Evolutionary conservation across 2,113 vertebrate genomes (phyloP).

Genomic region (Odontophorus gujanensis): DNA sequence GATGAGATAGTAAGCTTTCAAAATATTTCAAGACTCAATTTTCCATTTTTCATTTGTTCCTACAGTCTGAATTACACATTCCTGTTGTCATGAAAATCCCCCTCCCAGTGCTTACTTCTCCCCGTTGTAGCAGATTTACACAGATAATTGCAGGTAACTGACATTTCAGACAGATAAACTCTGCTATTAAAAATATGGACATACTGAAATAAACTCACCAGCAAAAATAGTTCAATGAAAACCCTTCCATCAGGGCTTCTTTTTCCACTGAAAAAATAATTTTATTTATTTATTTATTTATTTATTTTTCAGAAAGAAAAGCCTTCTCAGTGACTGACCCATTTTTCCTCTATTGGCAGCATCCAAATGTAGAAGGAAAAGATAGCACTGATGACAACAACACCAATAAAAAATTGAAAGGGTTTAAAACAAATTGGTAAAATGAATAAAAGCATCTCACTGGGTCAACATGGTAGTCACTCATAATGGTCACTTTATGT

Average conservation of each 20-base stretch:
- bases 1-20: neutral
- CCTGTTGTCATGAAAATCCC: neutral
- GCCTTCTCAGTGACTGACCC: neutral
- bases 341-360: neutral
- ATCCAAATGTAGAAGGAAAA: neutral
- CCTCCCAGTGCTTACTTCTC: neutral
- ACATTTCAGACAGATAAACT: neutral
- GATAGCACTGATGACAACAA: neutral
- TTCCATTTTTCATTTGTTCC: neutral
- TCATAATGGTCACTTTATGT: neutral
- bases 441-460: neutral
- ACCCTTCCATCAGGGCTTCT: neutral
- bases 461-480: neutral
- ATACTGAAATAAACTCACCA: neutral
- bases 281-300: too few species aligned
- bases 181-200: neutral
- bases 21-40: neutral
- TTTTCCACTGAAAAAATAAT: neutral
- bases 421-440: conserved; percentile 24
- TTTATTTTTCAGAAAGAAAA: neutral
- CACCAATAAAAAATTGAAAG: neutral
- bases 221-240: neutral
- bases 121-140: neutral
- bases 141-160: neutral
- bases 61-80: neutral